phyloP scores from a whole-genome alignment of 2,113 vertebrate species.

The Pontoporia blainvillei region DNA sequence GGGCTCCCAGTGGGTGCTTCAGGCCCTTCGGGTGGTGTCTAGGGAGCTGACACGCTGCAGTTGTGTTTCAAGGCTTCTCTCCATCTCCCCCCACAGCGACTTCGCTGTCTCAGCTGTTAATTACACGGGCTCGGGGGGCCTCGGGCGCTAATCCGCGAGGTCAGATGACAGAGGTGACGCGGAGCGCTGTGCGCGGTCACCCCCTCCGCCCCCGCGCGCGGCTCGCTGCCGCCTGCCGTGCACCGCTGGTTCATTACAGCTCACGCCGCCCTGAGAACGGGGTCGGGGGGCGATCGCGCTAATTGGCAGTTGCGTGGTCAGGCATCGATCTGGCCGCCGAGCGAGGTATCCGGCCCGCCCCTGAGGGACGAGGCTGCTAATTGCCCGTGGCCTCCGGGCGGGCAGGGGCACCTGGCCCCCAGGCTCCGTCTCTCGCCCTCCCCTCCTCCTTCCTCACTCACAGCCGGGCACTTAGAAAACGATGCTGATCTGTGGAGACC shows the following conservation, averaged over 20 bases:
- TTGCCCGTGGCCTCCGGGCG: slow-evolving; percentile 89
- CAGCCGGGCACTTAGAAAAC: background rate
- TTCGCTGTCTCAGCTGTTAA: slow-evolving; percentile 80
- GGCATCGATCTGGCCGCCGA: slow-evolving; percentile 89
- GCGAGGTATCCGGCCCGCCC: slow-evolving; percentile 76
- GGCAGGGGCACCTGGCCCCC: slow-evolving; percentile 82
- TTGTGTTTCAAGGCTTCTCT: background rate
- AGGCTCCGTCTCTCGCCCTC: background rate
- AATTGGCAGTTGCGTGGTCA: slow-evolving; percentile 87
- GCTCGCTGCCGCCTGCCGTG: slow-evolving; percentile 79
- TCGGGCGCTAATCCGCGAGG: slow-evolving; percentile 62
- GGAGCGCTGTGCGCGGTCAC: slow-evolving; percentile 74
- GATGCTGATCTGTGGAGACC: slow-evolving; percentile 55
- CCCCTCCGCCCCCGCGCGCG: slow-evolving; percentile 67
- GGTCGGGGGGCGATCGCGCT: slow-evolving; percentile 84
- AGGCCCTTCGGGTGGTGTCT: accelerated
- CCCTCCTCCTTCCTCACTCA: background rate
- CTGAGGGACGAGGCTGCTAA: slow-evolving; percentile 88
- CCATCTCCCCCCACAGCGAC: background rate
- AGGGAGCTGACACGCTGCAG: accelerated
- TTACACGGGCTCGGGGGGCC: slow-evolving; percentile 76
- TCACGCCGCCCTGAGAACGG: slow-evolving; percentile 77
- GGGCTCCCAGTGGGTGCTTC: accelerated
- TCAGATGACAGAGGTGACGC: slow-evolving; percentile 80
- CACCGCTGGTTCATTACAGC: slow-evolving; percentile 82